Base-by-base conservation (phyloP, 1,140 invertebrate species). In the Zaprionus lachaisei region DNA sequence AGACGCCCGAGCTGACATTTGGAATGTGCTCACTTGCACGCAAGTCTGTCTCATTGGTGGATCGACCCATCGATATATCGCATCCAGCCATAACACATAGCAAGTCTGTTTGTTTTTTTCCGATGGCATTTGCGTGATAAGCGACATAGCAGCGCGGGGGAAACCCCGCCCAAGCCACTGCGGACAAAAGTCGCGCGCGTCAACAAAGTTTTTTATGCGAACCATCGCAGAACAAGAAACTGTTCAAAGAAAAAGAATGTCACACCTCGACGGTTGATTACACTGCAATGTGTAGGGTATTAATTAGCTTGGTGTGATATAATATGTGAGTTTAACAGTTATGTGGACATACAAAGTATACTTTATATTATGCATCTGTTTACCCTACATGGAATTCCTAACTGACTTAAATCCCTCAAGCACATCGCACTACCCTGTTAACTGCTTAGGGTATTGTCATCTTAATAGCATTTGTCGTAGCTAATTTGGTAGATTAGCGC, bases 1-100 rank as follows among this genome's bases (percentile, higher is more conserved):
- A 87, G 80, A 86, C 83, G 80, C 58, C 68, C 77, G 62, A 47
- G 20, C 61, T 60, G 60, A 60, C 58, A 75, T 70, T 70, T 75
- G 22, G 38, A 57, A 34, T 51, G 26, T 28, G 22, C 47, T 37
- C 5, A 37, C 55, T 65, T 62, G 67, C 57, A 69, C 49, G 47
- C 37, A 54, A 20, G 47, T 51, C 12, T 14, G 15, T 26, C 14
- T 3, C 64, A 57, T 22, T 55, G 14, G 37, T 34, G 31, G 31
- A 3, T 11, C 38, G 49, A 65, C 20, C 63, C n/a, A 54, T 47
- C 37, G 34, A 26, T 64, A 63, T 28, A 55, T 64, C 12, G 26
- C 37, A 31, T 37, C 6, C 26, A 17, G 41, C 5, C 14, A 41
- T 41, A 41, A 6, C 38, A 34, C 1, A 47, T 47, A 47, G n/a